Conservation (phyloP, 2,113 vertebrate species). For the Limnothrissa miodon region DNA sequence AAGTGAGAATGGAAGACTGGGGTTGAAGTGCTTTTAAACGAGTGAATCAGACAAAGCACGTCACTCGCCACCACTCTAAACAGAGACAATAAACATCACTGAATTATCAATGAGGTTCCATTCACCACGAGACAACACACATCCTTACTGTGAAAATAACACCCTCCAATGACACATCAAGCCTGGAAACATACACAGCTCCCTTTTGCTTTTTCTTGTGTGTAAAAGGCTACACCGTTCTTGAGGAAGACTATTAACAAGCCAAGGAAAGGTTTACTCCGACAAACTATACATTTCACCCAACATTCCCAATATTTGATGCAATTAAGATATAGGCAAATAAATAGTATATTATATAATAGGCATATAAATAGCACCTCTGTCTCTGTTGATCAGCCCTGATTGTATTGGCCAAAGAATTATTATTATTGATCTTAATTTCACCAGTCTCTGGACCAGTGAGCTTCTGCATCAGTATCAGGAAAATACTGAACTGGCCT, state of each 20-base stretch:
- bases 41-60: conserved; percentile 59
- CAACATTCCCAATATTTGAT: neutral
- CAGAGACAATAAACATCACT: neutral
- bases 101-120: conserved; percentile 15
- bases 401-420: neutral
- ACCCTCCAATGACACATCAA: neutral
- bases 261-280: neutral
- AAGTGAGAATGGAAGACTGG: neutral
- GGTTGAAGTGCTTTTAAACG: neutral
- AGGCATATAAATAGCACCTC: neutral
- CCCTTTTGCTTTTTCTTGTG: neutral
- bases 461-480: too few species aligned
- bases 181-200: neutral
- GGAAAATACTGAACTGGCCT: neutral
- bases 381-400: neutral
- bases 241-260: neutral
- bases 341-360: too few species aligned
- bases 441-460: too few species aligned
- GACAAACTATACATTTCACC: neutral
- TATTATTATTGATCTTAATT: neutral
- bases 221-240: neutral
- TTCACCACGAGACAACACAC: neutral
- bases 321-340: neutral
- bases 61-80: neutral
- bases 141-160: conserved; percentile 4